Evolutionary conservation across 1,140 invertebrate species (phyloP), one percentile per base, ranked within the genome.

Genomic region (Apocrypta bakeri): DNA sequence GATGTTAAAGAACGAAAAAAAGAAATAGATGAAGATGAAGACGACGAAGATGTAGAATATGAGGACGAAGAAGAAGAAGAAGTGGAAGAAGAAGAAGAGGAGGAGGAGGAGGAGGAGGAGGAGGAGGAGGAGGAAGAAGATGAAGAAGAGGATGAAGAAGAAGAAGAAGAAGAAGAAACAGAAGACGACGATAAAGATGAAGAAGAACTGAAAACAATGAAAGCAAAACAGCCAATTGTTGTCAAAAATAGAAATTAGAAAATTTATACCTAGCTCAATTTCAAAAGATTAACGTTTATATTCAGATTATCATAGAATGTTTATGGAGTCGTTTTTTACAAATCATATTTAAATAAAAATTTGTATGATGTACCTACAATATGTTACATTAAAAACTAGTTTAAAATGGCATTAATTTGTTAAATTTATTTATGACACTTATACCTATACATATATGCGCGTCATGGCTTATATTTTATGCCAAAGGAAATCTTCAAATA

Each of bases 161-260:
- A 87, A 14, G 85, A 85, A 37, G 83, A 86, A 12, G 84, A 87
- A 29, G 80, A 87, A 72, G 85, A 83, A 66, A 79, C 87, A 63
- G 85, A 89, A 61, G 86, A 88, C 14, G 83, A 86, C 21, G 86
- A 88, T 42, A 83, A 80, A 71, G 87, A 88, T 48, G 84, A 87
- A 74, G 85, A 87, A 37, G 85, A 83, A 77, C 63, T 78, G 77
- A 82, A 86, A 61, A 81, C 21, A 69, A 77, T 68, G 2, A 66
- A 76, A 61, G 48, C 24, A 37, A 71, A 71, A 71, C 40, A 69
- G 74, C 63, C 73, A 48, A 56, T 27, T 33, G 25, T 69, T 82
- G 29, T 69, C 8, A 64, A 73, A 27, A 83, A 75, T 78, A 79
- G n/a, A 79, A 66, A 83, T 66, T 79, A 81, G 61, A 33, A 17